Evolutionary conservation across 2,797 vertebrate genomes (phyloP), one percentile per base, ranked within the genome.

Genomic region (Aldrovandia affinis): DNA sequence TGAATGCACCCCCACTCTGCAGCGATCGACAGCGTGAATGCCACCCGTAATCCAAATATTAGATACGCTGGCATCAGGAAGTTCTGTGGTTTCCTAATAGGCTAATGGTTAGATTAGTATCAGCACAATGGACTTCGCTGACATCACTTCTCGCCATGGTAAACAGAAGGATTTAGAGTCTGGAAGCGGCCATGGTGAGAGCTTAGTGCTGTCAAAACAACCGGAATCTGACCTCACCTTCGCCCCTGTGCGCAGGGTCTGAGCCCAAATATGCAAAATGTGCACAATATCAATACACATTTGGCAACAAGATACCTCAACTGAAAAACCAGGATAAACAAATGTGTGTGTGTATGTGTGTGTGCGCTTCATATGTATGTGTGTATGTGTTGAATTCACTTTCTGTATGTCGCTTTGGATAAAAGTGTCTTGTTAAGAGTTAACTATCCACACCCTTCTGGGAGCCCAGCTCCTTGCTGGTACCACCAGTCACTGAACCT

Each of bases 201-300:
- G 70, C 36, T 75, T 44, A 75, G 70, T 14, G 39, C 39, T 75
- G 36, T 75, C 70, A 75, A 44, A 75, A 75, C 70, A 10, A n/a
- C 28, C 6, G 5, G 57, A 18, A 9, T 33, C 9, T n/a, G 10
- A n/a, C 63, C 14, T 33, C 28, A 2, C 39, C 65, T 22, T 3
- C n/a, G 28, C 10, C 36, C 65, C 39, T 12, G 10, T 1, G 14
- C 5, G 14, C 14, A 42, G 36, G 68, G 18, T 2, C 18, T 18
- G 33, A 25, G 15, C 68, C 12, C 28, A 28, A 39, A 3, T 15
- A 20, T 6, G 33, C n/a, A 9, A 14, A 12, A 30, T 9, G 2
- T 25, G n/a, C 61, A 63, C 6, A 30, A 30, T 28, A 20, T 63
- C 12, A 63, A 63, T 36, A 12, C 65, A 39, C 61, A 14, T 70